Evolutionary conservation across 1,140 invertebrate species (phyloP).

Genomic region (Lasaia peninsularis): DNA sequence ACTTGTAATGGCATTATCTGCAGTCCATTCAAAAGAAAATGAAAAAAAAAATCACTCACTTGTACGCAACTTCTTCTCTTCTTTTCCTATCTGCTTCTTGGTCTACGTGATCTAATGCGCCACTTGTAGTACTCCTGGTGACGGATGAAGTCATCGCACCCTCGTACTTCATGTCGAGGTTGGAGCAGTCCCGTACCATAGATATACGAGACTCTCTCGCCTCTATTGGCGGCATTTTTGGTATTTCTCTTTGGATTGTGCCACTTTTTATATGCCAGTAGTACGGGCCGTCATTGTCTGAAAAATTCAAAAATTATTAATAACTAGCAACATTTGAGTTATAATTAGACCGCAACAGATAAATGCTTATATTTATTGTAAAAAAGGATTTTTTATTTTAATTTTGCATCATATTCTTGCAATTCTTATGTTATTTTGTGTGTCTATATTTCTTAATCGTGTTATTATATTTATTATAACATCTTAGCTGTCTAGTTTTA

Average conservation of each 20-base stretch:
- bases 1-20: no score
- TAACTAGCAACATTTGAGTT: no score
- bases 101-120: constrained; percentile 84
- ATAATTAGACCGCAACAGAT: no score
- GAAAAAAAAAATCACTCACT: constrained; percentile 76
- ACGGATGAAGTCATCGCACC: constrained; percentile 84
- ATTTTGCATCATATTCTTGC: no score
- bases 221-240: constrained; percentile 72
- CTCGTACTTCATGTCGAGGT: constrained; percentile 68
- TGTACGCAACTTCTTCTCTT: constrained; percentile 86
- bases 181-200: constrained; percentile 64
- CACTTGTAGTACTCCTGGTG: constrained; percentile 87
- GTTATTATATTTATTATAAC: no score
- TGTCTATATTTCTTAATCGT: no score
- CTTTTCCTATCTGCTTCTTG: constrained; percentile 82
- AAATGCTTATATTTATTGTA: no score
- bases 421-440: no score
- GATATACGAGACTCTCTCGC: constrained; percentile 60
- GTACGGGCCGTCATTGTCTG: constrained; percentile 95
- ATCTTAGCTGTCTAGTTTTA: no score
- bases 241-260: constrained; percentile 95
- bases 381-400: no score
- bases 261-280: constrained; percentile 99
- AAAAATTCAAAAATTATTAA: constrained; percentile 16
- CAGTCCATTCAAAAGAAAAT: neutral